Base-by-base conservation (phyloP, 2,797 vertebrate genomes). In the Microcaecilia unicolor region DNA sequence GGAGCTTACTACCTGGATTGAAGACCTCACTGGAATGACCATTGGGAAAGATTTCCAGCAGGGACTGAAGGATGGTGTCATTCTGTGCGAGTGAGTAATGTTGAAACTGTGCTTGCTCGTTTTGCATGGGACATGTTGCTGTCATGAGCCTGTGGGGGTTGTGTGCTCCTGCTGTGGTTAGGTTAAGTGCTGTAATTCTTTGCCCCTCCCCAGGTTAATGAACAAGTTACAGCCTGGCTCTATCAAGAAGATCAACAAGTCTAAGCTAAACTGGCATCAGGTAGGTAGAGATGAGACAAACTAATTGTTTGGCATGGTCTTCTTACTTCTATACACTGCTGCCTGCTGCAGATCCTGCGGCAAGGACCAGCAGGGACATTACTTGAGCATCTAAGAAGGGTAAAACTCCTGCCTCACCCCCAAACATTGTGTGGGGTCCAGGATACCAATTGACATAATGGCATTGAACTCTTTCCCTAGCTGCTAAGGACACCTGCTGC, bases 21-120 rank as follows among this genome's bases (percentile, higher is more conserved):
- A 95, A 42, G 86, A 80, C 0, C 57, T 86, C 41, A 92, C 91
- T 0, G 88, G 88, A 8, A 48, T 53, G 7, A 5, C 70, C 15
- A 87, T 98, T 0, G 92, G 88, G 9, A 60, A 84, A 0, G 91
- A 97, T 60, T 98, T 98, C 69, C 93, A 98, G 78, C 91, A 88
- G 60, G 90, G 90, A 15, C 74, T 98, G 49, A 93, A 89, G 69
- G 86, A 77, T 0, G 93, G 93, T 1, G 59, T 91, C 28, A 84
- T 90, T 38, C 73, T 98, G 28, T 94, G 92, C 92, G 73, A 85
- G 93, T 97, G 67, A 90, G 93, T 81, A 20, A n/a, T 6, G 6
- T 2, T 3, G n/a, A n/a, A n/a, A n/a, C n/a, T n/a, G n/a, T n/a
- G n/a, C n/a, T n/a, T n/a, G n/a, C n/a, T n/a, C n/a, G n/a, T n/a